Evolutionary conservation across 2,888 invertebrate species (phyloP).

Genomic region (Poecilobothrus nobilitatus): DNA sequence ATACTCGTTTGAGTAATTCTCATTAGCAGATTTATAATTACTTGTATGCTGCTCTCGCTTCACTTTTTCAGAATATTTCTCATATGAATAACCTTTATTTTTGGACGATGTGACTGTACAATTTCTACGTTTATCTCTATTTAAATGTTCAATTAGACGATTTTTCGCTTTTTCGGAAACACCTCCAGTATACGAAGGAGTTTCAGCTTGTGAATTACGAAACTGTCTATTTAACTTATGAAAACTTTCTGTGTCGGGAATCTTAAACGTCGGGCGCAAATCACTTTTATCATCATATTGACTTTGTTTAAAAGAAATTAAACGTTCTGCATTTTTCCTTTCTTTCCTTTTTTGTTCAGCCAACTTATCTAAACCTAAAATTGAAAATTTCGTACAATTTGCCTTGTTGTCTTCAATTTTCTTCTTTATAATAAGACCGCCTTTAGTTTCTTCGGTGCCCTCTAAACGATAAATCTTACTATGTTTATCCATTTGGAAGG

Average conservation of each 20-base stretch:
- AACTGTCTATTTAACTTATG: slow-evolving; percentile 54
- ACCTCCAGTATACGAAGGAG: slow-evolving; percentile 90
- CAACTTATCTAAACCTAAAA: slow-evolving; percentile 75
- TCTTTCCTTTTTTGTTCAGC: slow-evolving; percentile 65
- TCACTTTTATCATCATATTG: slow-evolving; percentile 43
- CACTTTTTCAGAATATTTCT: slow-evolving; percentile 39
- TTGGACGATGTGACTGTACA: slow-evolving; percentile 64
- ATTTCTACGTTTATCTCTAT: slow-evolving; percentile 42
- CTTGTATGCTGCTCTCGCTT: slow-evolving; percentile 27
- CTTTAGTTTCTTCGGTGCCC: slow-evolving; percentile 53
- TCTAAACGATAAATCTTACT: slow-evolving; percentile 58
- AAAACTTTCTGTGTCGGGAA: slow-evolving; percentile 36
- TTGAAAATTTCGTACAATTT: slow-evolving; percentile 62
- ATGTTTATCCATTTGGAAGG: slow-evolving; percentile 31
- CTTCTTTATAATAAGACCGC: slow-evolving; percentile 66
- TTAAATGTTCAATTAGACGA: slow-evolving; percentile 59
- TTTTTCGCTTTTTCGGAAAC: slow-evolving; percentile 61
- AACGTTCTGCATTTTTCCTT: slow-evolving; percentile 52
- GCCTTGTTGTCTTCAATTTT: slow-evolving; percentile 44
- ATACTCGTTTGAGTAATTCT: slow-evolving; percentile 29
- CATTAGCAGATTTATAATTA: too few species aligned
- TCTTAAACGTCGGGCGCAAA: slow-evolving; percentile 34
- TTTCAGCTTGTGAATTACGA: slow-evolving; percentile 72
- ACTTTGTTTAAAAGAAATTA: slow-evolving; percentile 56
- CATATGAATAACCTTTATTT: slow-evolving; percentile 42